Conservation (phyloP, 1,140 invertebrate species). For the Eueides isabella region DNA sequence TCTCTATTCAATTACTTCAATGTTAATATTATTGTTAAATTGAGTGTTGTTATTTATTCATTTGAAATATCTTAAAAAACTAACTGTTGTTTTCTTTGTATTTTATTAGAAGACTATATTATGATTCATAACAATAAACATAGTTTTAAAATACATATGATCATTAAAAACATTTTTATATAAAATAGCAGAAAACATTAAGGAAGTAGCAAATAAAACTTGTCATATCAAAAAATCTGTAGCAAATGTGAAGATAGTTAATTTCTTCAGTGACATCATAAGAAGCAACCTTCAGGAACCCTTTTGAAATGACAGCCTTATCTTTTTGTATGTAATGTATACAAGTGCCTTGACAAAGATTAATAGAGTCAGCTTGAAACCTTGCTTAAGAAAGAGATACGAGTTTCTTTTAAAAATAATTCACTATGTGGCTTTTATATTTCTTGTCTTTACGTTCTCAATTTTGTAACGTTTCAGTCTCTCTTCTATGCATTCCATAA, state of each 20-base stretch:
- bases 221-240: neutral
- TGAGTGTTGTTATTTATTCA: neutral
- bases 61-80: neutral
- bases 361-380: neutral
- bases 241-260: slow-evolving; percentile 3
- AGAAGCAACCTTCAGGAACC: slow-evolving; percentile 10
- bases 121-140: too few species aligned
- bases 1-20: neutral
- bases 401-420: slow-evolving; percentile 3
- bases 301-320: neutral
- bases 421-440: neutral
- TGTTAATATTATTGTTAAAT: neutral
- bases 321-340: slow-evolving; percentile 12
- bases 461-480: neutral
- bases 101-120: too few species aligned
- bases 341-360: slow-evolving; percentile 5
- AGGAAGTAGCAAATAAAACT: too few species aligned
- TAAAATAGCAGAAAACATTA: too few species aligned
- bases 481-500: neutral
- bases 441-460: neutral
- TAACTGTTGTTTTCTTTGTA: too few species aligned
- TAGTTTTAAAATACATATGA: too few species aligned
- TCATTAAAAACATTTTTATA: too few species aligned
- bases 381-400: slow-evolving; percentile 3
- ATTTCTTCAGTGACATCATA: neutral